Base-by-base conservation (phyloP, 2,888 invertebrate species). In the Alentia gelatinosa region DNA sequence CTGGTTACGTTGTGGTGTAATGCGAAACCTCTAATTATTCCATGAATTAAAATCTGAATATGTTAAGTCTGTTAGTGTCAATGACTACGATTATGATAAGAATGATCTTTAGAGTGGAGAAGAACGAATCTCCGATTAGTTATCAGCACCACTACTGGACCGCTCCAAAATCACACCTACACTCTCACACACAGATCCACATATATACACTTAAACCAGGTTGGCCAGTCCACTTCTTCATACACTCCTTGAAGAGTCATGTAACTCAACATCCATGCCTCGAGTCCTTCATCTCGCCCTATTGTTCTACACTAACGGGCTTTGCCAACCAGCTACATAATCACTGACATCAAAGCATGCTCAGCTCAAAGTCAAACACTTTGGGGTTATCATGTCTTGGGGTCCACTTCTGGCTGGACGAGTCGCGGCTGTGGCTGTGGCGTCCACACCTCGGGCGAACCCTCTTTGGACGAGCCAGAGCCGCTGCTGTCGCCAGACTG, bases 381-480 rank as follows among this genome's bases (percentile, higher is more conserved):
- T 30, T 12, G 19, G 33, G n/a, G 23, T 56, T 30, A 26, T 86
- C 86, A 86, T 86, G 86, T 86, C 26, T 86, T 86, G 7, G 86
- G 86, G 26, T 86, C 47, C 30, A 47, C 1, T 47, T 86, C 86
- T 0, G 86, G 12, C 12, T 15, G 37, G 7, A 86, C 86, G 9
- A 50, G 35, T 63, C 86, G 35, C 30, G 35, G 84, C 26, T 68
- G 83, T 9, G 74, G 86, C 47, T 83, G 63, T 15, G 88, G 89
- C 15, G 90, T 89, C 83, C 63, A 89, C 83, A 68, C 86, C 40
- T 56, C 68, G 35, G 84, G 50, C 50, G 90, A 63, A 12, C 86
- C 74, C 40, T 56, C 84, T 19, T 90, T 79, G 37, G 86, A 86
- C 35, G 86, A 86, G 30, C 86, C 86, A 19, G 89, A 89, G 26